Evolutionary conservation across 2,113 vertebrate species (phyloP).

Genomic region (Cairina moschata): DNA sequence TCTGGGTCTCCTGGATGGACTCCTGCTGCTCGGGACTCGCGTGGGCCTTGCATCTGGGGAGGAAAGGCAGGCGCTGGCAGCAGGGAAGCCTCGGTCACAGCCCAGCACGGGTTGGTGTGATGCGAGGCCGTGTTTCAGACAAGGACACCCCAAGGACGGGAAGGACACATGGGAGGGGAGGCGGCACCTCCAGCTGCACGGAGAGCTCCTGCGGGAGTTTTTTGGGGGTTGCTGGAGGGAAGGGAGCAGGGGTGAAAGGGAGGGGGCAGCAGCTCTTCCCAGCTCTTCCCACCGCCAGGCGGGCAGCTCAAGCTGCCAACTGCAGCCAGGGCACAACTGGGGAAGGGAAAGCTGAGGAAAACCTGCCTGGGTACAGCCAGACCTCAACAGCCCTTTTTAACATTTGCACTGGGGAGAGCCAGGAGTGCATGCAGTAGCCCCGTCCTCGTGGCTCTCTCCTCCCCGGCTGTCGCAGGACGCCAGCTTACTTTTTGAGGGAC

Average conservation of each 20-base stretch:
- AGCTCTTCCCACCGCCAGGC: neutral
- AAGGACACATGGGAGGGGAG: neutral
- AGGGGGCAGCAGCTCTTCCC: neutral
- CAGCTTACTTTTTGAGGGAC: slow-evolving; percentile 79
- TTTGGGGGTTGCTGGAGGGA: neutral
- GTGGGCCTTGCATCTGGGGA: slow-evolving; percentile 77
- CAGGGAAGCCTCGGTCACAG: neutral
- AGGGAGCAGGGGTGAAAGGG: neutral
- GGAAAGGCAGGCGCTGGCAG: neutral
- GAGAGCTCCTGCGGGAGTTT: neutral
- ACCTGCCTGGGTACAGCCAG: neutral
- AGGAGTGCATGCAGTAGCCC: accelerated
- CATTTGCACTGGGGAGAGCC: neutral
- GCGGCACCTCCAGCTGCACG: neutral
- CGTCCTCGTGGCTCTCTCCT: accelerated
- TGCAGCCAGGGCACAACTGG: neutral
- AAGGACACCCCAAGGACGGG: neutral
- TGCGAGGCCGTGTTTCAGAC: neutral
- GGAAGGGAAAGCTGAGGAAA: neutral
- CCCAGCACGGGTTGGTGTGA: neutral
- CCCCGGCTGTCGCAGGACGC: accelerated
- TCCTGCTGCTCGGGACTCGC: slow-evolving; percentile 59
- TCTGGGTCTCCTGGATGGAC: slow-evolving; percentile 78
- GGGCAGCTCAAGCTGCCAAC: neutral
- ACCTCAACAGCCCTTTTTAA: neutral